These are phyloP conservation scores for Chiloscyllium punctatum DNA, from an alignment of 2,797 vertebrate species.

Conservation along the genomic window DNA sequence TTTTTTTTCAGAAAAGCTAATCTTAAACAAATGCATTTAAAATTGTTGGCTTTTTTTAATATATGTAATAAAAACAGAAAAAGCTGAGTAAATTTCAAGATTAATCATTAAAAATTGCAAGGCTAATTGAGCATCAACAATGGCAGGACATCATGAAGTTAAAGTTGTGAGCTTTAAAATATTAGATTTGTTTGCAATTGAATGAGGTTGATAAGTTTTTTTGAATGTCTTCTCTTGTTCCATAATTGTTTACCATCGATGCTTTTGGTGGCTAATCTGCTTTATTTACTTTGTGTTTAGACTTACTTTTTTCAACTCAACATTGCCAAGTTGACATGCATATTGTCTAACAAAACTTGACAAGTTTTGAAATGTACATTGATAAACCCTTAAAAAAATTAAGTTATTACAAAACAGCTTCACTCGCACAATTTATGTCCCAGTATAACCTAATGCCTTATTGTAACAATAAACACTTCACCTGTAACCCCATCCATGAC, in stretches of 20 bases:
- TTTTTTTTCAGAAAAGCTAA: background rate
- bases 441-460: background rate
- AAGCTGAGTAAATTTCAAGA: background rate
- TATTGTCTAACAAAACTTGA: background rate
- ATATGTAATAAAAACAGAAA: background rate
- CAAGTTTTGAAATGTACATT: background rate
- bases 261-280: background rate
- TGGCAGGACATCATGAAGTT: background rate
- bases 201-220: background rate
- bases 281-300: background rate
- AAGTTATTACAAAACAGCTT: background rate
- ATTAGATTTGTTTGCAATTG: background rate
- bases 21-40: background rate
- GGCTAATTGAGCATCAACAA: background rate
- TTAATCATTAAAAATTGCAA: background rate
- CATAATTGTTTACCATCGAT: background rate
- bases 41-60: background rate
- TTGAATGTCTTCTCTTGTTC: background rate
- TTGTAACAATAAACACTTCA: background rate
- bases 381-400: background rate
- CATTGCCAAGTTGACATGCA: background rate
- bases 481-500: background rate
- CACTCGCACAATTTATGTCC: background rate
- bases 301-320: background rate
- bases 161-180: background rate